Evolutionary conservation across 2,113 vertebrate species (phyloP), one percentile per base, ranked within the genome.

Genomic region (Felis chaus): DNA sequence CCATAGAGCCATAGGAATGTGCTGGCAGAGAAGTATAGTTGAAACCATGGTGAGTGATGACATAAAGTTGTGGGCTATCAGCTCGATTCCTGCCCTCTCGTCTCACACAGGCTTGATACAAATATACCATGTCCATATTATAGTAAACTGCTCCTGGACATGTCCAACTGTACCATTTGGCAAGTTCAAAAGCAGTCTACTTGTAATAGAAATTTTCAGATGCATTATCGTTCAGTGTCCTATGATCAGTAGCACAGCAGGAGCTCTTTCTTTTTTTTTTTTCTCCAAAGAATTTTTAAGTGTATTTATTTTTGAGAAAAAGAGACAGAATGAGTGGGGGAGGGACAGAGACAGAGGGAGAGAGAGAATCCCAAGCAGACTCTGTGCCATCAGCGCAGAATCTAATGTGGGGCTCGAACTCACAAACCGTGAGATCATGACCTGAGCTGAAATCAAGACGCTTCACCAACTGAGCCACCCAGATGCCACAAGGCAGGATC

Each of bases 11-110:
- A 21, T 48, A 39, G 16, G 33, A 14, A 9, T n/a, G 66, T 57
- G 50, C 36, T 45, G 41, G 36, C 27, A 15, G n/a, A 55, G 11
- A 29, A 29, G 21, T 8, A 73, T 36, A 73, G 65, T 61, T 45
- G 29, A 92, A 69, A 39, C 7, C 11, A 21, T 31, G 31, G 18
- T 65, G 41, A 73, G 23, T 45, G 12, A 14, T 45, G 12, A 11
- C 10, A 50, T 66, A 5, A 65, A 36, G 36, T 48, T 3, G 33
- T 45, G 31, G 12, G 1, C 14, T 57, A 55, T 33, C 4, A 25
- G 8, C 18, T 48, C 12, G 36, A 9, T 0, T 48, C 2, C 33
- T 65, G 1, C 19, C 1, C 15, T 78, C 25, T 48, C 27, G 48
- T 21, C 57, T 15, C 66, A 31, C 3, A 61, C n/a, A 33, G 39